A percentile compares a stretch with the other conserved stretches of the same genome.
Evolutionary conservation across 2,797 vertebrate species (phyloP).

Genomic region (Leptoclinus maculatus): DNA sequence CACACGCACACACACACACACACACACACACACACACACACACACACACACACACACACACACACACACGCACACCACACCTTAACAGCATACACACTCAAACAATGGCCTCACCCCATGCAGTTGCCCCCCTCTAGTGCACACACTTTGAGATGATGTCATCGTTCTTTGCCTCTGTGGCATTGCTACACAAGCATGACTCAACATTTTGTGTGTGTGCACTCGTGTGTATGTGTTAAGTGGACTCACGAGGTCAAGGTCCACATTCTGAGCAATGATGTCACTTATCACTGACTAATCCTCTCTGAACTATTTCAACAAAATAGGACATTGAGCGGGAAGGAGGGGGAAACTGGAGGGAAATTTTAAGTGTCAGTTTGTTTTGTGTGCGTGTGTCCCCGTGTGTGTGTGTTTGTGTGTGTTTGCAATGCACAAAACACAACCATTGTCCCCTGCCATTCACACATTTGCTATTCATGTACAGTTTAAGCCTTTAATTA

Average conservation of each 20-base stretch:
- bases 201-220: constrained; percentile 44
- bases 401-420: constrained; percentile 12
- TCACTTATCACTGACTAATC: constrained; percentile 72
- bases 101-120: constrained; percentile 36
- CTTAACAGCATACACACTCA: constrained; percentile 5
- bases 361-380: constrained; percentile 17
- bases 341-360: constrained; percentile 36
- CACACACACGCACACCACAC: constrained; percentile 24
- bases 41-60: constrained; percentile 14
- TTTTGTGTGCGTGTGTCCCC: constrained; percentile 1
- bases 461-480: constrained; percentile 27
- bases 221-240: constrained; percentile 16
- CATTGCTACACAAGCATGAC: constrained; percentile 60
- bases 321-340: constrained; percentile 34
- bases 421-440: constrained; percentile 22
- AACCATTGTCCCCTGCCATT: constrained; percentile 33
- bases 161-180: constrained; percentile 48
- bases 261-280: constrained; percentile 64
- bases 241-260: constrained; percentile 64
- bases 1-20: constrained; percentile 27
- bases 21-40: not conserved
- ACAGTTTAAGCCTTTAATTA: constrained; percentile 52
- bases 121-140: constrained; percentile 6
- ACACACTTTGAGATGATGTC: constrained; percentile 64
- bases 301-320: constrained; percentile 39